These are phyloP conservation scores for Murina feae DNA, from an alignment of 2,113 vertebrate genomes.

Conservation along the genomic window DNA sequence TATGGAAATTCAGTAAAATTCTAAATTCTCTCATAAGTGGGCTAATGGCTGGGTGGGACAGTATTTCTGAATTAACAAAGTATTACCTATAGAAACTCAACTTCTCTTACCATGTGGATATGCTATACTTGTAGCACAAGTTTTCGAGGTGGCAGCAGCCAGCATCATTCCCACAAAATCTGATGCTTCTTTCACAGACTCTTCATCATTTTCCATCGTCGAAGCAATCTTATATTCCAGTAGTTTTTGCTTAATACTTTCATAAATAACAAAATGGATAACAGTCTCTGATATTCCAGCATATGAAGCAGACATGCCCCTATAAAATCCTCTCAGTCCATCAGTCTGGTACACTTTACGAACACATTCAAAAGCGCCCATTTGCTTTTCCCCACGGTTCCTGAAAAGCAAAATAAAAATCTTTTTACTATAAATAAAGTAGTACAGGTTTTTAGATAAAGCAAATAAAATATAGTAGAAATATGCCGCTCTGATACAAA, in stretches of 20 bases:
- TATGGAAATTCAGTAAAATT: background rate
- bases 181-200: slow-evolving; percentile 90
- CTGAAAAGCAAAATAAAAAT: slow-evolving; percentile 75
- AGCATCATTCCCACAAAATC: slow-evolving; percentile 98
- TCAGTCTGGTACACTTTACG: slow-evolving; percentile 93
- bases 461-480: background rate
- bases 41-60: background rate
- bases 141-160: slow-evolving; percentile 97
- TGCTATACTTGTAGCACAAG: slow-evolving; percentile 95
- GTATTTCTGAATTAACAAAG: background rate
- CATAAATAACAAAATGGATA: slow-evolving; percentile 99
- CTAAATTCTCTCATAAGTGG: background rate
- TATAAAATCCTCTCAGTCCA: slow-evolving; percentile 94
- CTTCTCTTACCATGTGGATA: slow-evolving; percentile 93
- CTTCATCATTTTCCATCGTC: slow-evolving; percentile 88
- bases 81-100: background rate
- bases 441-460: background rate
- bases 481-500: background rate
- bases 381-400: slow-evolving; percentile 91
- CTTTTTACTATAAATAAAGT: slow-evolving; percentile 20
- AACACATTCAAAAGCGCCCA: slow-evolving; percentile 95
- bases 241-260: slow-evolving; percentile 95
- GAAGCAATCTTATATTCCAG: slow-evolving; percentile 87
- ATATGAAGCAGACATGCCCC: slow-evolving; percentile 98
- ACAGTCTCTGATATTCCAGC: slow-evolving; percentile 99